Evolutionary conservation across 2,888 invertebrate genomes (phyloP).

Genomic region (Microdon myrmicae): DNA sequence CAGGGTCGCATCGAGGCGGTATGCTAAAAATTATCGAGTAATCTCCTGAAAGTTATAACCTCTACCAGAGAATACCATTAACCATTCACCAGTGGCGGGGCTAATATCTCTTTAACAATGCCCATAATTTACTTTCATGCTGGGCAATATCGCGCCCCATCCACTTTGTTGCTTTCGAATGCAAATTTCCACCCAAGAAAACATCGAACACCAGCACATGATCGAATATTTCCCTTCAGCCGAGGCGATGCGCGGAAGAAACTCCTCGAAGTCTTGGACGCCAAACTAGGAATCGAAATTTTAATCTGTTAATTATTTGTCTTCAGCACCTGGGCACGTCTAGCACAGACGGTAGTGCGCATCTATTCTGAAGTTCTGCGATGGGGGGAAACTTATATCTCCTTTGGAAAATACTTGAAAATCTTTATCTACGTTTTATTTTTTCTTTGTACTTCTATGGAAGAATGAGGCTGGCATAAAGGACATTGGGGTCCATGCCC

Average conservation of each 20-base stretch:
- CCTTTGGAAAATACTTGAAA: background rate
- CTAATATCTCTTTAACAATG: background rate
- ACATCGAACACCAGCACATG: background rate
- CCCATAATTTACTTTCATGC: slow-evolving; percentile 11
- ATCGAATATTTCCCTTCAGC: slow-evolving; percentile 16
- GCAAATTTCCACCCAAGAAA: slow-evolving; percentile 9
- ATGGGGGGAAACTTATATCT: slow-evolving; percentile 6
- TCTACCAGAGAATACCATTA: background rate
- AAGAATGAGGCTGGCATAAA: background rate
- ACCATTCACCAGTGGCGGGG: background rate
- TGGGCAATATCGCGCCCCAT: background rate
- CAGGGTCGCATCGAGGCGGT: too few relatives aligned
- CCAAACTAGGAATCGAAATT: slow-evolving; percentile 61
- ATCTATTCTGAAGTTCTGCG: background rate
- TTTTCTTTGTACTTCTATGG: background rate
- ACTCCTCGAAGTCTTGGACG: slow-evolving; percentile 11
- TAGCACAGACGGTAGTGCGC: slow-evolving; percentile 7
- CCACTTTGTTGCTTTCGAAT: slow-evolving; percentile 9
- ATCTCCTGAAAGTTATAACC: slow-evolving; percentile 8
- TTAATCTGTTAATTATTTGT: slow-evolving; percentile 62
- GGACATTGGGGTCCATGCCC: background rate
- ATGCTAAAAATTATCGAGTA: slow-evolving; percentile 20
- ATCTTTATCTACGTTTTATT: too few relatives aligned
- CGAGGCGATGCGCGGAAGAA: slow-evolving; percentile 2
- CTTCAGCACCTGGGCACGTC: slow-evolving; percentile 56